Base-by-base conservation (phyloP, 2,113 vertebrate genomes). In the Rhombomys opimus region DNA sequence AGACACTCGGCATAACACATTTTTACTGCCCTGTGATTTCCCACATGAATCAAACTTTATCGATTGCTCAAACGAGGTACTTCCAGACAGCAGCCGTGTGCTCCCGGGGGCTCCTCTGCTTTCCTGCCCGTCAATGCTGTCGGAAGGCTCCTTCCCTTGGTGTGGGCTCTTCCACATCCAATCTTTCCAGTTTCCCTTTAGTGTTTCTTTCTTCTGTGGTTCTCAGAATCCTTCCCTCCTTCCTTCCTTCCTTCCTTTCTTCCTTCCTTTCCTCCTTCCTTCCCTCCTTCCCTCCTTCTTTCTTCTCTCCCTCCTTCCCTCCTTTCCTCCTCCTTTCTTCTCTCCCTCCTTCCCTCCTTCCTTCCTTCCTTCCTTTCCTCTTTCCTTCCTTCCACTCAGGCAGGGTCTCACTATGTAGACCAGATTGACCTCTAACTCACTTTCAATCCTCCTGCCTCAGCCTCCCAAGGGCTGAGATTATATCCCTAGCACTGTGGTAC, bases 21-120 rank as follows among this genome's bases (percentile, higher is more conserved):
- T 91, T 97, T 96, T 95, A 96, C 93, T 70, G 23, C 57, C 68
- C 68, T 75, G 14, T 72, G 70, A 87, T 80, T 87, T 89, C 87
- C 89, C 84, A 67, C 77, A n/a, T 95, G 88, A 91, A 87, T 95
- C 96, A 93, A 72, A 87, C 57, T 68, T 93, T 61, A 68, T 54
- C 87, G 86, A 95, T 73, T 73, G 90, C 81, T 87, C 72, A 77
- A 52, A 67, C 0, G 46, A 25, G 52, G 27, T 57, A 27, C 76
- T 95, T 95, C 41, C 52, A 35, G 57, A 52, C 20, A 78, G 50
- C 59, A 7, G 80, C 18, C 7, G 0, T 87, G 72, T 25, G 20
- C 5, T 86, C 86, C 89, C 73, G 50, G 6, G 4, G 23, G 81
- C n/a, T 65, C 52, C 65, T 80, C 82, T 87, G 35, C 17, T 65